Base-by-base conservation (phyloP, 1,140 invertebrate genomes). In the Monochamus saltuarius region DNA sequence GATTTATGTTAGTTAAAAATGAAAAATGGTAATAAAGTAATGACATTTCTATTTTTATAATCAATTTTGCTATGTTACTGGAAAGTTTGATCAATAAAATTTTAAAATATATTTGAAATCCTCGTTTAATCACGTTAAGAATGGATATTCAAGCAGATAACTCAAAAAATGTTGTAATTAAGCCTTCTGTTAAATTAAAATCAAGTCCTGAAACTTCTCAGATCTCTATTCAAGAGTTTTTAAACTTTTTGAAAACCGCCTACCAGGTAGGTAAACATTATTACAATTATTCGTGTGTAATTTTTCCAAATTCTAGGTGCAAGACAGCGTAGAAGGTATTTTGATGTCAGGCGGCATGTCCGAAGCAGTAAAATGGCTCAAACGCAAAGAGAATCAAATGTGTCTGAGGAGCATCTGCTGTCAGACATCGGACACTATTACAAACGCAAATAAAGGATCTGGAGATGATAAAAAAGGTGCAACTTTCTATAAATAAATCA, bases 241-340 rank as follows among this genome's bases (percentile, higher is more conserved):
- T 89, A 60, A 86, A 88, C 68, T 87, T 88, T 73, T 83, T 89
- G 79, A 82, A 83, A 72, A 86, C 84, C 8, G 85, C 86, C 1
- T 88, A 89, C 77, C 85, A 87, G 76, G 77, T 83, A 46, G 77
- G 56, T 6, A 29, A 29, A 29, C 22, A 29, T 29, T 3, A 3
- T 29, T 29, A 29, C 22, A 29, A 29, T 2, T 29, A 29, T 53
- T 36, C 14, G 14, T 13, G 7, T 38, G 19, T 47, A 40, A 57
- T 14, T 29, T 36, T 47, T 50, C n/a, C 3, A 22, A 52, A 38
- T 53, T 62, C 46, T 53, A 70, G 64, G 78, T 83, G 1, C 81
- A 85, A 56, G 83, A 85, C 42, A 83, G 81, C 70, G 78, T 85
- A 42, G 84, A 87, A 73, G 81, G 79, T 16, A 75, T 84, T 22